phyloP scores from a whole-genome alignment of 1,140 invertebrate species.

The Portunus trituberculatus region DNA sequence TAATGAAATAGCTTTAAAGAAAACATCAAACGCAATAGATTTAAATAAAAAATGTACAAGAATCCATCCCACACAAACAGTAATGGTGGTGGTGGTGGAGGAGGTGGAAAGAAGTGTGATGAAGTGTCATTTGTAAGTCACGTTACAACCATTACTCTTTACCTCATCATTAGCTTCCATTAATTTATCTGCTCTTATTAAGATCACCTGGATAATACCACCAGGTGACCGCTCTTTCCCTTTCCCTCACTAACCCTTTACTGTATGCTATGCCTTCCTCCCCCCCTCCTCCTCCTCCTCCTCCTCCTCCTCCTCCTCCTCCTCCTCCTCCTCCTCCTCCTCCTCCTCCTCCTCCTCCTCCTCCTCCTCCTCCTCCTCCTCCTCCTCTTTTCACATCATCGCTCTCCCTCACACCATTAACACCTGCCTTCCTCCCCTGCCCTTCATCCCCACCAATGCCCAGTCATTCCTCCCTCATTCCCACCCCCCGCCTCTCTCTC shows the following conservation, averaged over 20 bases:
- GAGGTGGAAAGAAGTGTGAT: too few species aligned
- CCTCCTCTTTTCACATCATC: background rate
- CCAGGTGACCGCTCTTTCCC: background rate
- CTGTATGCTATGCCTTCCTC: background rate
- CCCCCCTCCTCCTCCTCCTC: background rate
- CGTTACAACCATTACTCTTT: too few species aligned
- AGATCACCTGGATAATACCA: background rate
- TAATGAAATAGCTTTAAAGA: too few species aligned
- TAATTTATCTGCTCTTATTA: too few species aligned
- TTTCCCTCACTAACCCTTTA: background rate
- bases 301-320: background rate
- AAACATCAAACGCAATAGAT: too few species aligned
- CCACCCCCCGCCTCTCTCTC: background rate
- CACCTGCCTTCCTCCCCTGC: background rate
- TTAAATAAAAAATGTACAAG: too few species aligned
- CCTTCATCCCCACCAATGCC: background rate
- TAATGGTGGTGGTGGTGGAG: too few species aligned
- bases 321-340: background rate
- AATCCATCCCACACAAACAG: too few species aligned
- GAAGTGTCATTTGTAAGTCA: too few species aligned
- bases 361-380: background rate
- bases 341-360: background rate
- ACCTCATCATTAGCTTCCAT: too few species aligned
- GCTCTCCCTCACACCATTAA: background rate
- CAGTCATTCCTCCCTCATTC: background rate